phyloP scores from a whole-genome alignment of 2,113 vertebrate genomes.

The Heliornis fulica region DNA sequence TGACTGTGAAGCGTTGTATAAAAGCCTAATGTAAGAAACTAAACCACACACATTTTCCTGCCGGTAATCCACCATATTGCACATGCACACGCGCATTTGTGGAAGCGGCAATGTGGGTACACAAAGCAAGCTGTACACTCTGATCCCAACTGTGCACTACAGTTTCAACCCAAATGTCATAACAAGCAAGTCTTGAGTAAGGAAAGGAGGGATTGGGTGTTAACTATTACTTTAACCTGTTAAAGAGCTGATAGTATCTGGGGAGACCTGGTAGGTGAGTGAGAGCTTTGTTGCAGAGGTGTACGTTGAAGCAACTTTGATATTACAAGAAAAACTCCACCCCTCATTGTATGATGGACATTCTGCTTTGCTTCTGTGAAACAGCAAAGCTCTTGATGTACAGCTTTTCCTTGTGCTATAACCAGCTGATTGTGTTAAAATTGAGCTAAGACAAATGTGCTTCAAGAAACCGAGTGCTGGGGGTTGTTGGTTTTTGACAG shows the following conservation, averaged over 20 bases:
- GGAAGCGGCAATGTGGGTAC: neutral
- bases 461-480: neutral
- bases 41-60: neutral
- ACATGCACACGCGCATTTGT: neutral
- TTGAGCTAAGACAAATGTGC: neutral
- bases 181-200: neutral
- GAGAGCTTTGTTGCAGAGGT: neutral
- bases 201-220: neutral
- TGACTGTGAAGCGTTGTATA: neutral
- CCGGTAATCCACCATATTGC: neutral
- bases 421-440: neutral
- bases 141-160: neutral
- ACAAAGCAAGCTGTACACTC: neutral
- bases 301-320: neutral
- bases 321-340: neutral
- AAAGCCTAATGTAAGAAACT: neutral
- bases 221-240: neutral
- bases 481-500: neutral
- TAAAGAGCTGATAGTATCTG: neutral
- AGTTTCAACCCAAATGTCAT: neutral
- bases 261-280: neutral
- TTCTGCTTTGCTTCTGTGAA: neutral
- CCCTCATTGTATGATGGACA: neutral
- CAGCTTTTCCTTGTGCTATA: neutral
- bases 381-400: neutral